A percentile compares a stretch with the other conserved stretches of the same genome.
Evolutionary conservation across 2,888 invertebrate species (phyloP).

Genomic region (Eutolmus rufibarbis): DNA sequence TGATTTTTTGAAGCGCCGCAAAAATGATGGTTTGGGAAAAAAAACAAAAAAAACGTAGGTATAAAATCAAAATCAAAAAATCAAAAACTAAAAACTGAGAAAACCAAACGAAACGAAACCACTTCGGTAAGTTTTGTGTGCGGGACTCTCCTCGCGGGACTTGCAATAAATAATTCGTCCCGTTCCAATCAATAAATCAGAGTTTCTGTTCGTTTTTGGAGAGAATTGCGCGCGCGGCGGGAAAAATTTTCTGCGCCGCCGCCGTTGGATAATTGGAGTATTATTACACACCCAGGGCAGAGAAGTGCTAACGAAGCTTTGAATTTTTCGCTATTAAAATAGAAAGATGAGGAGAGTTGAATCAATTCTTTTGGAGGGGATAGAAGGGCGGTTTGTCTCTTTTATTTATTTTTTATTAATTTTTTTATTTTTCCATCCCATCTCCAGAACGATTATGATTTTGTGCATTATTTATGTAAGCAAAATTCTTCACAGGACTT

Average conservation of each 20-base stretch:
- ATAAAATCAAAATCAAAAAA: too few species aligned
- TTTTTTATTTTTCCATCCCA: too few species aligned
- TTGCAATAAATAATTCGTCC: slow-evolving; percentile 39
- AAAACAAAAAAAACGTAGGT: too few species aligned
- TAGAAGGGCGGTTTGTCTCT: background rate
- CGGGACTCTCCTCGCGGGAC: background rate
- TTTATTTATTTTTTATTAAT: background rate
- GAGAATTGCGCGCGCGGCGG: background rate
- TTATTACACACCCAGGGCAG: background rate
- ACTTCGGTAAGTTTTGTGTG: background rate
- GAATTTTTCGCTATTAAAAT: background rate
- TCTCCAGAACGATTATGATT: too few species aligned
- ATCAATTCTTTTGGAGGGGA: background rate
- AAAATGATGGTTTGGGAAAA: background rate
- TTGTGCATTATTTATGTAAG: too few species aligned
- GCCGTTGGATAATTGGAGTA: slow-evolving; percentile 36
- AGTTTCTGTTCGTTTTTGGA: background rate
- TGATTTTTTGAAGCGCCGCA: background rate
- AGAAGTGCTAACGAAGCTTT: slow-evolving; percentile 36
- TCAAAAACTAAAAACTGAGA: too few species aligned
- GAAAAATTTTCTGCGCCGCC: slow-evolving; percentile 9
- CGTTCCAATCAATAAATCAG: slow-evolving; percentile 40
- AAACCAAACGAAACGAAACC: too few species aligned
- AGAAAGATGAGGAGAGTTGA: background rate
- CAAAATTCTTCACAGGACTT: too few species aligned